phyloP scores from a whole-genome alignment of 2,888 invertebrate species.

The Mimumesa dahlbomi region DNA sequence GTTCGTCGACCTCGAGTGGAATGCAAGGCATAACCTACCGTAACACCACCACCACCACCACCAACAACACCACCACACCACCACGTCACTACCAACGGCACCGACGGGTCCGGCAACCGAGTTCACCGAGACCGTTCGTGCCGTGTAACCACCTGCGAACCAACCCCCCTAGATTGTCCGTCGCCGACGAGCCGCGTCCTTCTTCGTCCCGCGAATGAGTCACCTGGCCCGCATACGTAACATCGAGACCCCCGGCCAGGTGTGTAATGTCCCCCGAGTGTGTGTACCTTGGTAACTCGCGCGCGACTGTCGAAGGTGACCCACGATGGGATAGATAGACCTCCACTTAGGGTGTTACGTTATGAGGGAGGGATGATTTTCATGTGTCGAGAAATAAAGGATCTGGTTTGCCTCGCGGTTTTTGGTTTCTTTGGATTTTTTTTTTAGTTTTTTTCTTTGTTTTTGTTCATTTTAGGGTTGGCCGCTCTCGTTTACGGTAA shows the following conservation, averaged over 20 bases:
- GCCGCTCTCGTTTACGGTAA: no score
- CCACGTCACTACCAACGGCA: constrained; percentile 53
- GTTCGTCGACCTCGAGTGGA: constrained; percentile 78
- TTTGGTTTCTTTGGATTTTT: no score
- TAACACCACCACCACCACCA: constrained; percentile 76
- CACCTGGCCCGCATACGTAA: constrained; percentile 26
- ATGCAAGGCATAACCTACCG: constrained; percentile 79
- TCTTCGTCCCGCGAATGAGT: constrained; percentile 40
- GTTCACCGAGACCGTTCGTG: constrained; percentile 42
- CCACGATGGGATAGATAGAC: no score
- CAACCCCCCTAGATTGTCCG: constrained; percentile 41
- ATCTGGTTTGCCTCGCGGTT: no score
- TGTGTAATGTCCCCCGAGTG: no score
- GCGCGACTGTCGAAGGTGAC: no score
- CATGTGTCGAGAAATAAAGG: no score
- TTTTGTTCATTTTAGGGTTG: no score
- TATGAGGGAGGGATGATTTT: no score
- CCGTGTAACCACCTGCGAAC: constrained; percentile 66
- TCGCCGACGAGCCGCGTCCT: constrained; percentile 16
- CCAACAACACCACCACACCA: constrained; percentile 13
- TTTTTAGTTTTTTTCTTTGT: no score
- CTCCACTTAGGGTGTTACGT: no score
- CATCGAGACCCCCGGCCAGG: background rate
- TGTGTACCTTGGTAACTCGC: no score
- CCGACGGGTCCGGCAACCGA: constrained; percentile 40